Conservation (phyloP, 2,888 invertebrate species). For the Operophtera brumata region DNA sequence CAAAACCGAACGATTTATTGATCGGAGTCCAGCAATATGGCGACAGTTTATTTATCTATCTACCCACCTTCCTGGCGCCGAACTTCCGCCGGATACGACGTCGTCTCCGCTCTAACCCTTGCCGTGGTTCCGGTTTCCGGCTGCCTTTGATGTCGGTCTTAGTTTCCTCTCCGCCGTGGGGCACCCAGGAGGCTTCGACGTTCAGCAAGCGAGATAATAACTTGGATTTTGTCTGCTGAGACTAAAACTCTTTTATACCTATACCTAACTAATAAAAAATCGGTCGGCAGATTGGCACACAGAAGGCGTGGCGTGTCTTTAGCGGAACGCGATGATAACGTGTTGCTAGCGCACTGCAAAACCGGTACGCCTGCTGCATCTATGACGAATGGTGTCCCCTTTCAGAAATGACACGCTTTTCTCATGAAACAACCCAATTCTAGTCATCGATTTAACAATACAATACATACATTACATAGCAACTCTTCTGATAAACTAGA, state of each 20-base stretch:
- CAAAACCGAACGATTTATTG: conserved; percentile 77
- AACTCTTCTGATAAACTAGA: too few relatives aligned
- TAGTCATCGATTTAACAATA: too few relatives aligned
- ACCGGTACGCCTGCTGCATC: too few relatives aligned
- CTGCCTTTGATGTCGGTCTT: conserved; percentile 66
- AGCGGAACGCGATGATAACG: too few relatives aligned
- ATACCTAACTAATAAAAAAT: too few relatives aligned
- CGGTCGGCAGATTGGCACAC: too few relatives aligned
- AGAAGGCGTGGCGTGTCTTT: too few relatives aligned
- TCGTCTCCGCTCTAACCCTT: conserved; percentile 79
- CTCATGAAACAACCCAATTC: too few relatives aligned
- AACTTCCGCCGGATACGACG: conserved; percentile 76
- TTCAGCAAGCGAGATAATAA: conserved; percentile 40
- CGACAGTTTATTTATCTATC: conserved; percentile 72
- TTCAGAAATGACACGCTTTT: too few relatives aligned
- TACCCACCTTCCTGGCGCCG: conserved; percentile 77
- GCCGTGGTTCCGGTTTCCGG: conserved; percentile 78
- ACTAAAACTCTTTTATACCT: background rate
- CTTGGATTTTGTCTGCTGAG: background rate
- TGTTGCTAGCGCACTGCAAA: too few relatives aligned
- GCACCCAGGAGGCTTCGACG: conserved; percentile 51
- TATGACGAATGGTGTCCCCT: too few relatives aligned
- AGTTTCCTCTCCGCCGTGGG: conserved; percentile 58
- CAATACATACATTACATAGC: too few relatives aligned
- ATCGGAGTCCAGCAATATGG: conserved; percentile 74